phyloP scores from a whole-genome alignment of 2,888 invertebrate species.

The Dexiosoma caninum region DNA sequence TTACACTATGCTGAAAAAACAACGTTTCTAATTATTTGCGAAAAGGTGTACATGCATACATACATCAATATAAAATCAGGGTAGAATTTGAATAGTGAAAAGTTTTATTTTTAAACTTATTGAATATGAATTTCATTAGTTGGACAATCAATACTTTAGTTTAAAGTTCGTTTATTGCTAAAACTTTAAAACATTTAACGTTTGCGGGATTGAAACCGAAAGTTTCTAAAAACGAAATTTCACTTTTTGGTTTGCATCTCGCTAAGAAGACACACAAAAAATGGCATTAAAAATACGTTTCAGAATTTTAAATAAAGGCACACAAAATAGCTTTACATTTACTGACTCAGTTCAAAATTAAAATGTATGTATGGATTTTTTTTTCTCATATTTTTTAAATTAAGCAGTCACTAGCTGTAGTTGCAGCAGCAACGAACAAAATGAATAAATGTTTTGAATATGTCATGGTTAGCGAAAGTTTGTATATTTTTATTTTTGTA shows the following conservation, averaged over 20 bases:
- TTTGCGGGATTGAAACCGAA: conserved; percentile 5
- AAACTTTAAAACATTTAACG: not conserved
- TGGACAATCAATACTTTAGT: not conserved
- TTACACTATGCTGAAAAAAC: no score
- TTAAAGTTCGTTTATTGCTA: not conserved
- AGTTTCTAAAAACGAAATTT: conserved; percentile 31
- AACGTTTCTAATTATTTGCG: no score
- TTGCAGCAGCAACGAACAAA: conserved; percentile 7
- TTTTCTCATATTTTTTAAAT: no score
- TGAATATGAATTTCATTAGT: no score
- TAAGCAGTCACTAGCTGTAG: not conserved
- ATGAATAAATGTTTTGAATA: conserved; percentile 48
- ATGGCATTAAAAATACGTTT: not conserved
- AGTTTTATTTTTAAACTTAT: no score
- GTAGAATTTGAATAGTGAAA: no score
- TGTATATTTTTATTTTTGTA: not conserved
- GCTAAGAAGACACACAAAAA: not conserved
- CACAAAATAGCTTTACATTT: not conserved
- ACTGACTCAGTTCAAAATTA: not conserved
- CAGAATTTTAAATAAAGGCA: conserved; percentile 33
- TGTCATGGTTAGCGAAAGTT: conserved; percentile 59
- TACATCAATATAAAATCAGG: no score
- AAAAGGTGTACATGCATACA: no score
- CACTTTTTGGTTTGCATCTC: conserved; percentile 22
- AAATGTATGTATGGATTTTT: conserved; percentile 1